Evolutionary conservation across 2,888 invertebrate genomes (phyloP).

Genomic region (Pollenia griseotomentosa): DNA sequence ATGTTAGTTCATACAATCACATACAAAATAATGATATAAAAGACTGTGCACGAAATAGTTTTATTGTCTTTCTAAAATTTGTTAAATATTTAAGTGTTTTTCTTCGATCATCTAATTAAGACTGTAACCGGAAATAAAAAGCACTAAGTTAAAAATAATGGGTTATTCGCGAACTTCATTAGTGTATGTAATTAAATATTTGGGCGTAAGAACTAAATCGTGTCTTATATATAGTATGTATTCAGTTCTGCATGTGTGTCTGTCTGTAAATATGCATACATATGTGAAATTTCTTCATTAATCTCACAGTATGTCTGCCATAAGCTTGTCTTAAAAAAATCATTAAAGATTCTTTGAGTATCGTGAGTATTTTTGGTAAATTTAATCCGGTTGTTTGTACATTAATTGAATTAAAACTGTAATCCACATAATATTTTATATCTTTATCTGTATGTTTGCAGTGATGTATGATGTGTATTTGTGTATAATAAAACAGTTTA

Average conservation of each 20-base stretch:
- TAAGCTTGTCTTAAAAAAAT: slow-evolving; percentile 64
- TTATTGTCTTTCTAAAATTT: neutral
- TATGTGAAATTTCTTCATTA: slow-evolving; percentile 52
- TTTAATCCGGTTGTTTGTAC: slow-evolving; percentile 77
- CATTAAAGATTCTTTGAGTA: slow-evolving; percentile 43
- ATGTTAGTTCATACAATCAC: slow-evolving; percentile 18
- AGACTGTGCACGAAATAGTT: slow-evolving; percentile 27
- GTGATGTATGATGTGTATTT: slow-evolving; percentile 41
- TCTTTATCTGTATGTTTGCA: slow-evolving; percentile 23
- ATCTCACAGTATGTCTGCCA: slow-evolving; percentile 52
- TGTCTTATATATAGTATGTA: neutral
- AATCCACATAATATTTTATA: slow-evolving; percentile 77
- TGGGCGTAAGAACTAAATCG: neutral
- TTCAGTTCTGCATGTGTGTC: neutral
- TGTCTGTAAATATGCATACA: slow-evolving; percentile 11
- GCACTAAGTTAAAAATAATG: too few relatives aligned
- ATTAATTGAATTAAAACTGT: slow-evolving; percentile 81
- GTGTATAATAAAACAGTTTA: slow-evolving; percentile 52
- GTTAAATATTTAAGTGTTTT: neutral
- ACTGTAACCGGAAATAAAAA: too few relatives aligned
- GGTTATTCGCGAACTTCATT: too few relatives aligned
- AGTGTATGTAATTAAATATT: neutral
- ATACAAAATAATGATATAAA: neutral
- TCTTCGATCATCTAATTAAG: too few relatives aligned
- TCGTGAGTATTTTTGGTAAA: slow-evolving; percentile 77